Conservation (phyloP, 2,113 vertebrate species). For the Castor canadensis region DNA sequence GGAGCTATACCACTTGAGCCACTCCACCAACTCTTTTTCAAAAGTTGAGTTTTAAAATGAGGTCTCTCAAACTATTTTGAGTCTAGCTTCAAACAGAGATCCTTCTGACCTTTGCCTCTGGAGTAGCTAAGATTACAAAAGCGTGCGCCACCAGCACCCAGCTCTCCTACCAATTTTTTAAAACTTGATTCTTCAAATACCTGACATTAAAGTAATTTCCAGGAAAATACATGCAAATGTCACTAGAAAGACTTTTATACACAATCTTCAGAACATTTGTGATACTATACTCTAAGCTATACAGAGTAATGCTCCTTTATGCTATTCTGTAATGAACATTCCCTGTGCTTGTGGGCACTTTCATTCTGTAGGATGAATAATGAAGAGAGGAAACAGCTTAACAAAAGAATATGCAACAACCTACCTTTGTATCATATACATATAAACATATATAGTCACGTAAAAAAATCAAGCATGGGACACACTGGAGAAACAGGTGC, state of each 20-base stretch:
- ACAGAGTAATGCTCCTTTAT: neutral
- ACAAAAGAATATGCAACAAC: neutral
- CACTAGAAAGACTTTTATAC: neutral
- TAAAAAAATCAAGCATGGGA: neutral
- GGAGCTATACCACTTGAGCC: no score
- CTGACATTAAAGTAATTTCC: neutral
- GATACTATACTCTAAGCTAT: neutral
- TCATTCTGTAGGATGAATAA: neutral
- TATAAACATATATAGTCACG: neutral
- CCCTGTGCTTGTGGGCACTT: neutral
- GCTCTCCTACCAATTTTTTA: no score
- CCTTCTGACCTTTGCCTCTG: no score
- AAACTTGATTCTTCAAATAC: conserved; percentile 14
- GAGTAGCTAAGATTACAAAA: no score
- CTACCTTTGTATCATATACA: neutral
- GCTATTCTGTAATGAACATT: neutral
- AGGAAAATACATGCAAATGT: neutral
- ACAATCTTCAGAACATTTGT: neutral
- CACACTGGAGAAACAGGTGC: neutral
- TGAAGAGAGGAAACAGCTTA: neutral
- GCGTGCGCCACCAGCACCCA: no score
- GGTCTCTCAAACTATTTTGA: no score
- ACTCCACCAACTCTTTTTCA: no score
- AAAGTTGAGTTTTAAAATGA: no score
- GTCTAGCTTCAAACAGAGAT: no score